phyloP scores from a whole-genome alignment of 2,888 invertebrate species.

The Oxyscelio sp. region DNA sequence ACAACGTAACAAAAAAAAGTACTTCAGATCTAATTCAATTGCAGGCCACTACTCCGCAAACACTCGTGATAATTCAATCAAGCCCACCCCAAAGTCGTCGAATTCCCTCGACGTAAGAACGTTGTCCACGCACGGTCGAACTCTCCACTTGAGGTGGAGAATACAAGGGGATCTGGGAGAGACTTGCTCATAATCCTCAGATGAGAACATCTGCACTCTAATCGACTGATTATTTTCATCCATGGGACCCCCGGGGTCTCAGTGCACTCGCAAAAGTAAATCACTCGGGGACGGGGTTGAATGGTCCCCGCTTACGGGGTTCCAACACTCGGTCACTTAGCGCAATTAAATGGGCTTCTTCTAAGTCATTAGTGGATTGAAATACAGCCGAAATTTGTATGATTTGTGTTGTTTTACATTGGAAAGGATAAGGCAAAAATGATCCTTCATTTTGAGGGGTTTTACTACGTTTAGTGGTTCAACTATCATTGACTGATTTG shows the following conservation, averaged over 20 bases:
- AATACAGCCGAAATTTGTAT: not conserved
- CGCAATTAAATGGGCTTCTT: constrained; percentile 76
- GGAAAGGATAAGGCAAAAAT: not conserved
- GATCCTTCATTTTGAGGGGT: not conserved
- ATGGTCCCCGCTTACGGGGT: constrained; percentile 37
- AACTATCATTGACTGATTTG: no score
- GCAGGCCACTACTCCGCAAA: constrained; percentile 88
- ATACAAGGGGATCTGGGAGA: no score
- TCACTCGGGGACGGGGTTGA: constrained; percentile 71
- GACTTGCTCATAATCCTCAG: constrained; percentile 86
- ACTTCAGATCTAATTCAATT: constrained; percentile 86
- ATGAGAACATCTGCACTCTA: constrained; percentile 88
- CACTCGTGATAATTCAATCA: constrained; percentile 89
- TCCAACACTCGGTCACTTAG: constrained; percentile 75
- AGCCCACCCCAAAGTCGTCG: constrained; percentile 79
- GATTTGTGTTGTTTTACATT: not conserved
- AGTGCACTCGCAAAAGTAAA: constrained; percentile 71
- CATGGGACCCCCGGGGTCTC: constrained; percentile 62
- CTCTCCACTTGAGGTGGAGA: constrained; percentile 41
- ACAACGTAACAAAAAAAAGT: constrained; percentile 61
- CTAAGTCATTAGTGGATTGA: constrained; percentile 50
- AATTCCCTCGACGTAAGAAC: constrained; percentile 65
- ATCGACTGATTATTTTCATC: constrained; percentile 86
- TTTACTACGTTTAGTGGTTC: no score
- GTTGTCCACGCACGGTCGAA: constrained; percentile 60